Evolutionary conservation across 2,113 vertebrate species (phyloP), one percentile per base, ranked within the genome.

Genomic region (Chlorodrepanis virens): DNA sequence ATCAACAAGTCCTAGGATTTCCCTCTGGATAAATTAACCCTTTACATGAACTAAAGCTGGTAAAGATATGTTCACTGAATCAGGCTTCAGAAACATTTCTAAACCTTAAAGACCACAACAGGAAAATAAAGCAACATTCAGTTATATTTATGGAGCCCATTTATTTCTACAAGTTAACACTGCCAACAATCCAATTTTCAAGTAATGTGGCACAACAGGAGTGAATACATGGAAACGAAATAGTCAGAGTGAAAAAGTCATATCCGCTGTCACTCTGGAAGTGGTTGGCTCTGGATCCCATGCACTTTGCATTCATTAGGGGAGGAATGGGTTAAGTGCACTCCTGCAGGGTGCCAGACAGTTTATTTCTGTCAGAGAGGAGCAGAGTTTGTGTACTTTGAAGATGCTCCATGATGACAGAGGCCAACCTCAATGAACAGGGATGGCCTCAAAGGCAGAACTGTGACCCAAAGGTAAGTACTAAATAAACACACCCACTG

Each of bases 101-200:
- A 42, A 78, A 67, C 68, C 63, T 77, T 25, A 23, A 72, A 76
- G 39, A 49, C 45, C n/a, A 42, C 0, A 0, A 42, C 0, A 4
- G 22, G 42, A 67, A 86, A 93, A 96, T 6, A 77, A 95, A 80
- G 13, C n/a, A 91, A 68, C 28, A 20, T 44, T 25, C 6, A 0
- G 14, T 52, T 59, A 9, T 49, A 54, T 57, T 65, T 80, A 87
- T 61, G 53, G 37, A 87, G 24, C 20, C 31, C 79, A 21, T 96
- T 94, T 94, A 95, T 96, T 96, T 94, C 59, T 33, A 47, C 39
- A 86, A 39, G 50, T 94, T 92, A 94, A 93, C 68, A 86, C 71
- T 90, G 92, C 23, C 76, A 29, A 72, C 42, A 61, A 15, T 56
- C 42, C 27, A 80, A 70, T 20, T 67, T 89, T 89, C 83, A 92